Evolutionary conservation across 2,888 invertebrate genomes (phyloP).

Genomic region (Cryptocephalus primarius): DNA sequence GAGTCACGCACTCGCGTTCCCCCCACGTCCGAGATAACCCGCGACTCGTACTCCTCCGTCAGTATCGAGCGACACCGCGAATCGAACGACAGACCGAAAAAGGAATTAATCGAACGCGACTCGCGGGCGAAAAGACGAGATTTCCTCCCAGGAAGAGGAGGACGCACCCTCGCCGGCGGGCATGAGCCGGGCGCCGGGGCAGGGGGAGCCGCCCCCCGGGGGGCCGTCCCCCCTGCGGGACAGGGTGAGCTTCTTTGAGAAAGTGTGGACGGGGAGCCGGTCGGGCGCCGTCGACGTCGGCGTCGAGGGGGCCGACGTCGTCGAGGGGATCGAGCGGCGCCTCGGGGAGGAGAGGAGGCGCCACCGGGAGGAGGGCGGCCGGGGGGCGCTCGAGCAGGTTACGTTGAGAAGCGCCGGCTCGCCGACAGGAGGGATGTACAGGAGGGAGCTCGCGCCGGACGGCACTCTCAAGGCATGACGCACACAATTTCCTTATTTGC

Average conservation of each 20-base stretch:
- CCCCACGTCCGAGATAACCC: neutral
- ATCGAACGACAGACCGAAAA: too few species aligned
- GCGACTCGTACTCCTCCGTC: constrained; percentile 18
- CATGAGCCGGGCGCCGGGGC: neutral
- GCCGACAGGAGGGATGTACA: constrained; percentile 21
- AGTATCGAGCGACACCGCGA: constrained; percentile 34
- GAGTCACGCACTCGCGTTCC: neutral
- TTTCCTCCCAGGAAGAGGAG: constrained; percentile 14
- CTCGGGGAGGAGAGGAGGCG: constrained; percentile 18
- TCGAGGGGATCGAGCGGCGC: constrained; percentile 6
- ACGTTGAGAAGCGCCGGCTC: constrained; percentile 47
- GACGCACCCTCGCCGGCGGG: constrained; percentile 17
- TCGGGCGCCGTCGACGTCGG: constrained; percentile 19
- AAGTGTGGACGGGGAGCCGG: constrained; percentile 53
- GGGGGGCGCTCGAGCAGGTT: constrained; percentile 47
- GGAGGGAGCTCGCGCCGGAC: constrained; percentile 25
- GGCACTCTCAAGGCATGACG: constrained; percentile 33
- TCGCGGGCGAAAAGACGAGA: too few species aligned
- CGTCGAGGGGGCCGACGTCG: neutral
- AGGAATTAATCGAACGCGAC: too few species aligned
- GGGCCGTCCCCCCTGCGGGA: constrained; percentile 42
- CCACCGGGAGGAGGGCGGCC: constrained; percentile 44
- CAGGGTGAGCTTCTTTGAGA: constrained; percentile 70
- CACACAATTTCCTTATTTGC: too few species aligned
- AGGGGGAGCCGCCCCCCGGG: constrained; percentile 3